Conservation (phyloP, 2,797 vertebrate genomes). For the Sitta carolinensis region DNA sequence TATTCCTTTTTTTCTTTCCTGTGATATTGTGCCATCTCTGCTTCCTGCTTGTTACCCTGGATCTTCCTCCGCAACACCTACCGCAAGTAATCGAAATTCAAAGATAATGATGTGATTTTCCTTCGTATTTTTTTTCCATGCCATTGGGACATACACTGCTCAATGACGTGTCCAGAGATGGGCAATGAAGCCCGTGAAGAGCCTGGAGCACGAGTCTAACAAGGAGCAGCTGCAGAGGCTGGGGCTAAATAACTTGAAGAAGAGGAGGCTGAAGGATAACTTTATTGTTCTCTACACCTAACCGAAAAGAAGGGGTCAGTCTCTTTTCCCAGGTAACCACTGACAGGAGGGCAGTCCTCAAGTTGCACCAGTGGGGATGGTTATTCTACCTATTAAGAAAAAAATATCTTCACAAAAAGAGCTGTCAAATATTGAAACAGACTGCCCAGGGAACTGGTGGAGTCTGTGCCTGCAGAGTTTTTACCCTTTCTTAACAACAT, state of each 20-base stretch:
- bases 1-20: not conserved
- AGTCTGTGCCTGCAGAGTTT: not conserved
- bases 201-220: rapidly evolving
- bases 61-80: not conserved
- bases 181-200: not conserved
- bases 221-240: not conserved
- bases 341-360: not conserved
- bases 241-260: not conserved
- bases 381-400: not conserved
- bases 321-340: not conserved
- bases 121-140: not conserved
- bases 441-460: not conserved
- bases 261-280: not conserved
- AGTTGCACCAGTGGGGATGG: not conserved
- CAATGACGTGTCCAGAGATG: not conserved
- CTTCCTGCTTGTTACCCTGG: not conserved
- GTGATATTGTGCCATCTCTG: not conserved
- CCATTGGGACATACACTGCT: not conserved
- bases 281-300: not conserved
- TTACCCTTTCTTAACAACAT: not conserved
- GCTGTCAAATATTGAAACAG: not conserved
- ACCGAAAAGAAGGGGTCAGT: not conserved
- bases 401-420: not conserved
- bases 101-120: not conserved
- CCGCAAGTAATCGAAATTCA: not conserved